Conservation (phyloP, 2,797 vertebrate genomes). For the Novumbra hubbsi region DNA sequence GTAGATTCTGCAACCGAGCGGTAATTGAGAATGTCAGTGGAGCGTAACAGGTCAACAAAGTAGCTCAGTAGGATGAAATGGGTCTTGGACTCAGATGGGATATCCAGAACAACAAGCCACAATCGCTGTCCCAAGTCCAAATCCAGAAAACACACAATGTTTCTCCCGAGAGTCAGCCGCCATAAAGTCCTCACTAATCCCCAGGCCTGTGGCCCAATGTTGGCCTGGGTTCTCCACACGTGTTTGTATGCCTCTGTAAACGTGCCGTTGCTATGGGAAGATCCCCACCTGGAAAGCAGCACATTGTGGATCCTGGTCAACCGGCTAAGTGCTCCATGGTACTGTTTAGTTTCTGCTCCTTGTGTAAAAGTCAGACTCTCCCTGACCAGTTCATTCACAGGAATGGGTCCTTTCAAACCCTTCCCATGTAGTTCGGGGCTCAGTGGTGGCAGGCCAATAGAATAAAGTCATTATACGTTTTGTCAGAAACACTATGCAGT, state of each 20-base stretch:
- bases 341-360: background rate
- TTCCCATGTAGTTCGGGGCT: slow-evolving; percentile 11
- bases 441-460: background rate
- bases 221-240: slow-evolving; percentile 25
- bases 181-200: slow-evolving; percentile 20
- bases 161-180: slow-evolving; percentile 31
- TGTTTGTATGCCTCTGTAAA: slow-evolving; percentile 10
- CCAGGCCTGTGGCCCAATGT: slow-evolving; percentile 25
- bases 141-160: slow-evolving; percentile 8
- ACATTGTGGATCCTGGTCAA: slow-evolving; percentile 8
- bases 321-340: background rate
- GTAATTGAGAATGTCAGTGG: background rate
- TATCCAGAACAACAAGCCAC: slow-evolving; percentile 14
- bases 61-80: background rate
- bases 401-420: slow-evolving; percentile 20
- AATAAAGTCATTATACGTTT: slow-evolving; percentile 26
- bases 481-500: slow-evolving; percentile 23
- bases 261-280: slow-evolving; percentile 4
- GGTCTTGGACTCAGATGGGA: slow-evolving; percentile 18
- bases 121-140: slow-evolving; percentile 1
- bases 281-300: slow-evolving; percentile 14
- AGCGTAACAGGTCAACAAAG: background rate
- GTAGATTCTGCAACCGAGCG: background rate
- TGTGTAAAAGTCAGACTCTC: slow-evolving; percentile 3
- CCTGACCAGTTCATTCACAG: slow-evolving; percentile 16